phyloP scores from a whole-genome alignment of 23 tunicate species.

The Halocynthia roretzi region DNA sequence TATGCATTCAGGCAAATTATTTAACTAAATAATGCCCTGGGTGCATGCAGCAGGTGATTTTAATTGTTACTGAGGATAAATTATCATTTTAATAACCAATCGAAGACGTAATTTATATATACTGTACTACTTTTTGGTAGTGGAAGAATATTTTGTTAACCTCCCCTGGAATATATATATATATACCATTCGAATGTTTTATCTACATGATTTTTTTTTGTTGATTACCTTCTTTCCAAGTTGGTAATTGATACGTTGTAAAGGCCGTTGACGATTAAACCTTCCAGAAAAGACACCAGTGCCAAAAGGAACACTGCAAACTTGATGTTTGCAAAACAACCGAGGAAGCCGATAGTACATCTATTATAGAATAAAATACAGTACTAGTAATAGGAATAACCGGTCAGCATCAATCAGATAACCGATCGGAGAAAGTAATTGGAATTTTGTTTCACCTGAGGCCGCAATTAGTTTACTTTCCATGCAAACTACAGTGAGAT shows the following conservation, averaged over 20 bases:
- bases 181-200: no score
- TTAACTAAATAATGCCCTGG: no score
- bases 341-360: conserved; percentile 9
- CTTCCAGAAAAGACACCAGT: conserved; percentile 57
- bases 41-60: no score
- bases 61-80: background rate
- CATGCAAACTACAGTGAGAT: no score
- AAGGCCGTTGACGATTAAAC: conserved; percentile 69
- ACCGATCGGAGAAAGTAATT: background rate
- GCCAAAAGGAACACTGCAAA: conserved; percentile 47
- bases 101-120: background rate
- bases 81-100: background rate
- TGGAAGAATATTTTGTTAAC: no score
- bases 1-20: background rate
- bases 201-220: background rate
- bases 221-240: conserved; percentile 54
- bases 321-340: conserved; percentile 48
- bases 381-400: no score
- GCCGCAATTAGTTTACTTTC: background rate
- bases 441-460: background rate
- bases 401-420: no score
- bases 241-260: conserved; percentile 52
- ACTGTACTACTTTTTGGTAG: background rate
- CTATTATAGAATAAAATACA: no score
- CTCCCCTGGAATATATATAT: no score